Evolutionary conservation across 2,113 vertebrate species (phyloP).

Genomic region (Chlorocebus sabaeus): DNA sequence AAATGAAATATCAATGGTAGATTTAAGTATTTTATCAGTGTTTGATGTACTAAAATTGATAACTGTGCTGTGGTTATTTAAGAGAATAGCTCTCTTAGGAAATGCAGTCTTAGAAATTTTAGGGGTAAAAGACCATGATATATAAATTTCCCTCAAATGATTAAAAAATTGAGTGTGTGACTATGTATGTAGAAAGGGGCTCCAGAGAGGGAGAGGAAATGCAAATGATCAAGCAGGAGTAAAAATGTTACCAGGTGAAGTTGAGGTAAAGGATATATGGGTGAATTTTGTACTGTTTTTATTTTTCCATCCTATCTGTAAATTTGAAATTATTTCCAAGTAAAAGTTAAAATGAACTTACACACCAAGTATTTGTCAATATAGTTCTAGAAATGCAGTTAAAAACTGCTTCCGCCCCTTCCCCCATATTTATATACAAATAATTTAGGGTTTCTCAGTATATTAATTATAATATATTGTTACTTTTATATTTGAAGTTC

Average conservation of each 20-base stretch:
- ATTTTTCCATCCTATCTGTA: background rate
- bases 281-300: constrained; percentile 20
- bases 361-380: background rate
- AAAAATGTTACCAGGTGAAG: background rate
- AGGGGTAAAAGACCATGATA: background rate
- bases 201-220: background rate
- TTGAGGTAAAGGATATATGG: background rate
- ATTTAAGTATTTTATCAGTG: background rate
- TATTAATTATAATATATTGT: constrained; percentile 20
- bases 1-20: background rate
- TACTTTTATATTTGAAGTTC: constrained; percentile 41
- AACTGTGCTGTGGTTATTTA: background rate
- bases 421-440: background rate
- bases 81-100: background rate
- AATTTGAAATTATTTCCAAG: constrained; percentile 17
- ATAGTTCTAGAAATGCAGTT: background rate
- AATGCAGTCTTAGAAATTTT: constrained; percentile 23
- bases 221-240: background rate
- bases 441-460: background rate
- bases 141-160: constrained; percentile 12
- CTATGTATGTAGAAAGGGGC: background rate
- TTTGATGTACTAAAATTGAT: constrained; percentile 20
- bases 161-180: background rate
- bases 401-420: background rate
- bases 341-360: constrained; percentile 5